Conservation (phyloP, 2,797 vertebrate genomes). For the Bovichtus diacanthus region DNA sequence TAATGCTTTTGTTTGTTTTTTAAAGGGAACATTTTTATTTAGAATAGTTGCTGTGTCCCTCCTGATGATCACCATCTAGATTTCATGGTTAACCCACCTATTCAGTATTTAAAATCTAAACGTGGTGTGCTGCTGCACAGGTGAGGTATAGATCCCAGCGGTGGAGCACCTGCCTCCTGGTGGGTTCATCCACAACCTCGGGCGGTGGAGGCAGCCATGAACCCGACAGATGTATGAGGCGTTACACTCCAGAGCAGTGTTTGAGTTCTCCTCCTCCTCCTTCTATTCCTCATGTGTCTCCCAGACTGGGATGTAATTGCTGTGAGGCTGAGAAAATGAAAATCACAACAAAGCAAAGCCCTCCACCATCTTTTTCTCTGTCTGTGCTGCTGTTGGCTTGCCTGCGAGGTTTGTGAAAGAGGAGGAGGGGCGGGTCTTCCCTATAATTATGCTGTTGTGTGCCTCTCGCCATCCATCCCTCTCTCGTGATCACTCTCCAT, state of each 20-base stretch:
- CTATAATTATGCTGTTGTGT: constrained; percentile 69
- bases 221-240: constrained; percentile 32
- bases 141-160: constrained; percentile 21
- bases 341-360: constrained; percentile 70
- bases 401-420: constrained; percentile 42
- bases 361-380: constrained; percentile 37
- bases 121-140: background rate
- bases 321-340: constrained; percentile 67
- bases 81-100: constrained; percentile 1
- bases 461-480: constrained; percentile 35
- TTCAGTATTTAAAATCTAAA: constrained; percentile 2
- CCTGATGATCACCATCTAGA: background rate
- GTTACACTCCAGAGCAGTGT: constrained; percentile 34
- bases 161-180: constrained; percentile 14
- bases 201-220: constrained; percentile 50
- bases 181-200: constrained; percentile 40
- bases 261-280: constrained; percentile 34
- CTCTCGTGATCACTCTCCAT: constrained; percentile 39
- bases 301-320: constrained; percentile 54
- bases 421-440: constrained; percentile 40
- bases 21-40: background rate
- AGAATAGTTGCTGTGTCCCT: background rate
- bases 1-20: background rate
- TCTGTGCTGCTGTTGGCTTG: constrained; percentile 38
- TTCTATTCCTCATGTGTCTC: constrained; percentile 34